These are phyloP conservation scores for Parnassius glacialis DNA, from an alignment of 2,888 invertebrate species.

Conservation along the genomic window DNA sequence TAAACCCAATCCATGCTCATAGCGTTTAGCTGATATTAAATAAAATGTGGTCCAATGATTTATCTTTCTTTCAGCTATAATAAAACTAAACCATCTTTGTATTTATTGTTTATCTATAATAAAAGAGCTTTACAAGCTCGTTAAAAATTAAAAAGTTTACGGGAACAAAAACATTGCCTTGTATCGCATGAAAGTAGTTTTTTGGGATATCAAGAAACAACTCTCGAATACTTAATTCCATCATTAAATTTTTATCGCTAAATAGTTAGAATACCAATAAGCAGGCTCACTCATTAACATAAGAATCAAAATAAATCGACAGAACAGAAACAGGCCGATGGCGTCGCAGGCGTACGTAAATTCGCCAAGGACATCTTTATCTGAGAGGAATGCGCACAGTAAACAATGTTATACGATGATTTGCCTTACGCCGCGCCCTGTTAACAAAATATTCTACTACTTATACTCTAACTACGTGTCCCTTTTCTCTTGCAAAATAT, in stretches of 20 bases:
- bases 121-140: too few relatives aligned
- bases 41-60: too few relatives aligned
- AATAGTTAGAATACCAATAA: slow-evolving; percentile 17
- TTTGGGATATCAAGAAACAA: slow-evolving; percentile 8
- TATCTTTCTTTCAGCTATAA: too few relatives aligned
- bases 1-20: too few relatives aligned
- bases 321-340: slow-evolving; percentile 34
- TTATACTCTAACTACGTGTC: slow-evolving; percentile 12
- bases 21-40: too few relatives aligned
- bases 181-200: background rate
- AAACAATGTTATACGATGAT: slow-evolving; percentile 70
- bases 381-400: slow-evolving; percentile 72
- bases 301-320: slow-evolving; percentile 55
- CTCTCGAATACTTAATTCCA: slow-evolving; percentile 17
- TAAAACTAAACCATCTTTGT: too few relatives aligned
- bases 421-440: slow-evolving; percentile 53
- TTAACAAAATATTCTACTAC: slow-evolving; percentile 34
- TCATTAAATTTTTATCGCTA: slow-evolving; percentile 14
- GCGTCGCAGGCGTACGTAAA: slow-evolving; percentile 57
- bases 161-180: too few relatives aligned
- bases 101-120: too few relatives aligned
- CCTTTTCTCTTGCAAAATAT: slow-evolving; percentile 19
- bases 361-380: slow-evolving; percentile 77
- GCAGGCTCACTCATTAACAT: slow-evolving; percentile 37
- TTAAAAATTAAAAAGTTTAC: background rate